Conservation (phyloP, 2,113 vertebrate species). For the Amia ocellicauda region DNA sequence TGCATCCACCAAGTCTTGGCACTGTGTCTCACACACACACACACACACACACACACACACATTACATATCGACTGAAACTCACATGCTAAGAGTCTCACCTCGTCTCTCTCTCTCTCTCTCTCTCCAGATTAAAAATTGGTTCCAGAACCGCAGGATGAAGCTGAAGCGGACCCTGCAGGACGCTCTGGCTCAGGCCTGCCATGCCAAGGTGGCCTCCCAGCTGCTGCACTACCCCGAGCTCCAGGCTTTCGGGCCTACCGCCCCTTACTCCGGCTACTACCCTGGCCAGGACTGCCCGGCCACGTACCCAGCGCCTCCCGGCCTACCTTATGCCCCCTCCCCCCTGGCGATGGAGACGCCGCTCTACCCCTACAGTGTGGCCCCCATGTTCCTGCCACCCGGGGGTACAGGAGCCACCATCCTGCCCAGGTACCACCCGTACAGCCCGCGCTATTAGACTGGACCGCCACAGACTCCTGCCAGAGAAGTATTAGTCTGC, state of each 20-base stretch:
- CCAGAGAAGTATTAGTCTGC: background rate
- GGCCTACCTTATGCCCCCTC: slow-evolving; percentile 46
- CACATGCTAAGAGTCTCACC: too few relatives aligned
- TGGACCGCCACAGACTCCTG: background rate
- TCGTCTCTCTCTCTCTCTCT: background rate
- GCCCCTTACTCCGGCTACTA: slow-evolving; percentile 54
- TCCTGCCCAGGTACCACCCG: slow-evolving; percentile 43
- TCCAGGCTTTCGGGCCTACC: slow-evolving; percentile 51
- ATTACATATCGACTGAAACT: too few relatives aligned
- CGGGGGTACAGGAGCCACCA: background rate
- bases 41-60: too few relatives aligned
- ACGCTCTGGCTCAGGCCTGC: slow-evolving; percentile 65
- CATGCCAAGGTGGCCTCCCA: slow-evolving; percentile 56
- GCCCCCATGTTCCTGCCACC: slow-evolving; percentile 47
- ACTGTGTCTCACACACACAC: too few relatives aligned
- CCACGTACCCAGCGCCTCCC: slow-evolving; percentile 43
- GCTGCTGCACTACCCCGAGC: slow-evolving; percentile 57
- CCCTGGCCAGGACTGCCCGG: slow-evolving; percentile 36
- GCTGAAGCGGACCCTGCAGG: slow-evolving; percentile 77
- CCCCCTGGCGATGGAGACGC: slow-evolving; percentile 48
- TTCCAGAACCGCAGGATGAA: slow-evolving; percentile 87
- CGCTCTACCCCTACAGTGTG: slow-evolving; percentile 53
- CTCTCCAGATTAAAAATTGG: slow-evolving; percentile 81
- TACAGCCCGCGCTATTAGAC: slow-evolving; percentile 56
- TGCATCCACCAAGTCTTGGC: too few relatives aligned